Evolutionary conservation across 2,113 vertebrate species (phyloP), one percentile per base, ranked within the genome.

Genomic region (Semnornis frantzii): DNA sequence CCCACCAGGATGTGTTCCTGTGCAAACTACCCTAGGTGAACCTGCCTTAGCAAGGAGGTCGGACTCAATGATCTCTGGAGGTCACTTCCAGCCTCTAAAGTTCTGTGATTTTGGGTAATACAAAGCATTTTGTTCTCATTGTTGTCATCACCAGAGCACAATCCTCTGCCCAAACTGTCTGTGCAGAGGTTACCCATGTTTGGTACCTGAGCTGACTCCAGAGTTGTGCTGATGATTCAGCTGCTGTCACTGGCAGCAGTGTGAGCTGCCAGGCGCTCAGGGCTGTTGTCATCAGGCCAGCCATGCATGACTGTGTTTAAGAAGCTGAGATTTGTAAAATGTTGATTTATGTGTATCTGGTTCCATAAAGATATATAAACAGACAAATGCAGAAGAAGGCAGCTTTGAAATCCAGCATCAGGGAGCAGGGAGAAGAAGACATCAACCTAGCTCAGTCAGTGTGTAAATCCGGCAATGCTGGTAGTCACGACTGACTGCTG

Each of bases 261-360:
- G 55, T 68, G 73, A 92, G 69, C 90, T 90, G 79, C 65, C 81
- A 76, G 85, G 76, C 50, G 76, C 73, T 88, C 33, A 83, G 39
- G 42, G 62, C 79, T 88, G 37, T 39, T 88, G 88, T 77, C 68
- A 34, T 54, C 83, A 65, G 73, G 83, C 88, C 90, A 90, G 86
- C 68, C 14, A 2, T 5, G 18, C 52, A 48, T 0, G 0, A 54
- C 54, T 88, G 76, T 90, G 59, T 90, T 96, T 84, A 92, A 90
- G 77, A 89, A 84, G 71, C 83, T 76, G 93, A 95, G 76, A 59
- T 78, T 69, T 70, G 46, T 82, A 39, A 88, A 84, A 34, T 9
- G 15, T 42, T 57, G 48, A 82, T 88, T 79, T 76, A 71, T 55
- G 57, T 33, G 13, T 71, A 34, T 33, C 59, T 66, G 60, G 13